Evolutionary conservation across 2,797 vertebrate species (phyloP), one percentile per base, ranked within the genome.

Genomic region (Hylomyscus alleni): DNA sequence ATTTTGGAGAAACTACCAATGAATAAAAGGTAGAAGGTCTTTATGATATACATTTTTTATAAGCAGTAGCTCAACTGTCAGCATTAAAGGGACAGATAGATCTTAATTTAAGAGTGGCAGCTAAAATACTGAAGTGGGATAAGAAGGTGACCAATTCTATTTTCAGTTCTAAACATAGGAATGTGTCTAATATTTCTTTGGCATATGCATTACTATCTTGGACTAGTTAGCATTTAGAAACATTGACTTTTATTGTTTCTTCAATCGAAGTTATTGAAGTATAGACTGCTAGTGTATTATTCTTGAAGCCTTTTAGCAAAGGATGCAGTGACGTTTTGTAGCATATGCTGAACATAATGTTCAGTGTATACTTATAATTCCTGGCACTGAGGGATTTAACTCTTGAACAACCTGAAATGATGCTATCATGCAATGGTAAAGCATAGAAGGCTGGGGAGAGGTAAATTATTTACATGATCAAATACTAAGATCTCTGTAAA

Each of bases 151-250:
- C 40, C 90, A 96, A 96, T 82, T 92, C 76, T 94, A 82, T 78
- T 97, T 97, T 96, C 94, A 96, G 62, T 85, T 78, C 85, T 97
- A 96, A 80, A 96, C 92, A 91, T 97, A 94, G 96, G 97, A 98
- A 98, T 98, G 98, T 96, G 96, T 98, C 98, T 99, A 98, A 97
- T 89, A 96, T 98, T 98, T 99, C 99, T 99, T 99, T 99, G 99
- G 99, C 99, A 99, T 99, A 98, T 98, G 98, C 97, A 98, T 98
- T 98, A 98, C 98, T 98, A 98, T 96, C 98, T 95, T 97, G 80
- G 97, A 98, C 82, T 97, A 98, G 77, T 95, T 90, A 97, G 76
- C 85, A 95, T 92, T 97, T 98, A 96, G 97, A 97, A 98, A 98
- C 98, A 98, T 94, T 95, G 40, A 34, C 37, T 89, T 89, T 19